Percentiles rank a stretch among this genome's conserved stretches.
Evolutionary conservation across 1,140 invertebrate genomes (phyloP).

Genomic region (Plectus sambesii): DNA sequence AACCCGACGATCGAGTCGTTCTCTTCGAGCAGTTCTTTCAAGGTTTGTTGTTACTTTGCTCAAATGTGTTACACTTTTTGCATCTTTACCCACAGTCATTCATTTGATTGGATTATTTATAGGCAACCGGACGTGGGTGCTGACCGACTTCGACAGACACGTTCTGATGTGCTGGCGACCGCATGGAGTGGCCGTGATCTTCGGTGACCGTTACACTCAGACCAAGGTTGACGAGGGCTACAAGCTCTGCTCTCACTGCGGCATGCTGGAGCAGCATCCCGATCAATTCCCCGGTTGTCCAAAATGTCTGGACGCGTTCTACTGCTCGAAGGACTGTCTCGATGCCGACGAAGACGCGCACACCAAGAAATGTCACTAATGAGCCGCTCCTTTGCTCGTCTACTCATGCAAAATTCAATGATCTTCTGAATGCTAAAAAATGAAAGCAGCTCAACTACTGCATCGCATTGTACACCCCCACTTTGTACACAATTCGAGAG

Average conservation of each 20-base stretch:
- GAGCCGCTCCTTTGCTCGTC: too few relatives aligned
- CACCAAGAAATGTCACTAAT: too few relatives aligned
- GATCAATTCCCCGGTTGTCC: slow-evolving; percentile 27
- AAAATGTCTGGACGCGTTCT: too few relatives aligned
- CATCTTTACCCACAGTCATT: not conserved
- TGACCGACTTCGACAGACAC: slow-evolving; percentile 33
- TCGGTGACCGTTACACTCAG: slow-evolving; percentile 33
- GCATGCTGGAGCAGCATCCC: slow-evolving; percentile 31
- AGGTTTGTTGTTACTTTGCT: too few relatives aligned
- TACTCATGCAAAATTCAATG: too few relatives aligned
- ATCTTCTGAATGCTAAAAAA: too few relatives aligned
- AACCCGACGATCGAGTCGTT: slow-evolving; percentile 35
- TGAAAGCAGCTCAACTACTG: too few relatives aligned
- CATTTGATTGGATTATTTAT: too few relatives aligned
- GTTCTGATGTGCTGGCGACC: slow-evolving; percentile 30
- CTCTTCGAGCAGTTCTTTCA: slow-evolving; percentile 32
- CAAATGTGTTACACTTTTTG: slow-evolving; percentile 9
- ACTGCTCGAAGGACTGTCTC: too few relatives aligned
- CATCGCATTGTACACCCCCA: too few relatives aligned
- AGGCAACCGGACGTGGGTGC: slow-evolving; percentile 39
- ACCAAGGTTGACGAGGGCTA: slow-evolving; percentile 32
- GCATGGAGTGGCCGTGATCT: slow-evolving; percentile 31
- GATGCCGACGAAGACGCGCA: too few relatives aligned
- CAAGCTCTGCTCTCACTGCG: slow-evolving; percentile 28
- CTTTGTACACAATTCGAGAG: too few relatives aligned